phyloP scores from a whole-genome alignment of 2,888 invertebrate genomes.

The Aspidiotus destructor region DNA sequence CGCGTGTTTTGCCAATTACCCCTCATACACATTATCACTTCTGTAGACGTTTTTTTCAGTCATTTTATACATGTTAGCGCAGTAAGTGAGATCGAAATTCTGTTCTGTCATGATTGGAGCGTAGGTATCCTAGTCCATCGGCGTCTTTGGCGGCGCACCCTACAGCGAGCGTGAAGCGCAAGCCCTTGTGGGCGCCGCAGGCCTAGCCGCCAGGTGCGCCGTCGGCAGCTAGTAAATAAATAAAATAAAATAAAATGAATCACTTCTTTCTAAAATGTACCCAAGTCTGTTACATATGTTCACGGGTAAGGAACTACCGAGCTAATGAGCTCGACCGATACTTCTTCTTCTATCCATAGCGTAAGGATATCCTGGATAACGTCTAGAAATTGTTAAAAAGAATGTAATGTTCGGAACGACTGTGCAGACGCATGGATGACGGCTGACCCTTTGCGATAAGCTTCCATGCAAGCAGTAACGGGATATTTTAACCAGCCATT shows the following conservation, averaged over 20 bases:
- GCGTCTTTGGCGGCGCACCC: too few species aligned
- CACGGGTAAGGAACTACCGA: conserved; percentile 14
- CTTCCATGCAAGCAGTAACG: conserved; percentile 11
- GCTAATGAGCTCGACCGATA: conserved; percentile 12
- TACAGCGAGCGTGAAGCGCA: too few species aligned
- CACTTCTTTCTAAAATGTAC: conserved; percentile 14
- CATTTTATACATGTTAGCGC: too few species aligned
- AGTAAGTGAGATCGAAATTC: too few species aligned
- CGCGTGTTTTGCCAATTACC: too few species aligned
- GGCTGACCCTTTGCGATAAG: conserved; percentile 9
- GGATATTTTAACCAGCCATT: conserved; percentile 3
- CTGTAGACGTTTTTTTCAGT: too few species aligned
- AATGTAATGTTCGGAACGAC: conserved; percentile 8
- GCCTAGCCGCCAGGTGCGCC: too few species aligned
- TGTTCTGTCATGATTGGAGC: too few species aligned
- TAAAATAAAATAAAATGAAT: conserved; percentile 14
- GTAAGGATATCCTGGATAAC: conserved; percentile 9
- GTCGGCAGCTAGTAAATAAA: conserved; percentile 4
- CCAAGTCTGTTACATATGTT: conserved; percentile 5
- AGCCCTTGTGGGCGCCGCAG: too few species aligned
- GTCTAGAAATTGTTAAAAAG: conserved; percentile 4
- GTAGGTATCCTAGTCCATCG: too few species aligned
- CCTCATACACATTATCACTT: too few species aligned
- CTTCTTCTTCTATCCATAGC: neutral
- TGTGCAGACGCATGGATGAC: conserved; percentile 8